phyloP scores from a whole-genome alignment of 2,888 invertebrate genomes.

The Acanthosepion pharaonis region DNA sequence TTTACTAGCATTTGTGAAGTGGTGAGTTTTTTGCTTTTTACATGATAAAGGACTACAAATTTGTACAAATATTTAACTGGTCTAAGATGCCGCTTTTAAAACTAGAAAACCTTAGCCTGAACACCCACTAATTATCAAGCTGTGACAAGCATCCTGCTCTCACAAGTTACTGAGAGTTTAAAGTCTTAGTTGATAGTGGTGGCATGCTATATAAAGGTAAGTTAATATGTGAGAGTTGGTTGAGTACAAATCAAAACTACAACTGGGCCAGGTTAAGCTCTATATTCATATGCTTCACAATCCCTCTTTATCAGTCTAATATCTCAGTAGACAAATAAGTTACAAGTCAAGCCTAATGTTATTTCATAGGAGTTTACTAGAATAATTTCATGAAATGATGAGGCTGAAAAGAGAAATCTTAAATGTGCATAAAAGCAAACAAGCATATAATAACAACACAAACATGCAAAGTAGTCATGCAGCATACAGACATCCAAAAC shows the following conservation, averaged over 20 bases:
- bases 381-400: background rate
- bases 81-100: background rate
- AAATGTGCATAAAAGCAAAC: background rate
- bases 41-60: background rate
- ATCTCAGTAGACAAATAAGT: background rate
- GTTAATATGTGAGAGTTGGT: too few relatives aligned
- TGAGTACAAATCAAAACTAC: background rate
- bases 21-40: background rate
- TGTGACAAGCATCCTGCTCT: background rate
- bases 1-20: background rate
- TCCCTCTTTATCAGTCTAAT: too few relatives aligned
- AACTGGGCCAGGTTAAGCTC: background rate
- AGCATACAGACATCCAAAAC: background rate
- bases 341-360: background rate
- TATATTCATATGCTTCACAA: too few relatives aligned
- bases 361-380: background rate
- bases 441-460: background rate
- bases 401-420: slow-evolving; percentile 7
- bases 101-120: background rate
- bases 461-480: background rate
- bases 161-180: background rate
- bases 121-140: background rate
- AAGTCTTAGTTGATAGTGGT: background rate
- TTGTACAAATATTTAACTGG: background rate
- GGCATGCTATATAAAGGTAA: background rate